Base-by-base conservation (phyloP, 2,113 vertebrate genomes). In the Oreochromis spilurus region DNA sequence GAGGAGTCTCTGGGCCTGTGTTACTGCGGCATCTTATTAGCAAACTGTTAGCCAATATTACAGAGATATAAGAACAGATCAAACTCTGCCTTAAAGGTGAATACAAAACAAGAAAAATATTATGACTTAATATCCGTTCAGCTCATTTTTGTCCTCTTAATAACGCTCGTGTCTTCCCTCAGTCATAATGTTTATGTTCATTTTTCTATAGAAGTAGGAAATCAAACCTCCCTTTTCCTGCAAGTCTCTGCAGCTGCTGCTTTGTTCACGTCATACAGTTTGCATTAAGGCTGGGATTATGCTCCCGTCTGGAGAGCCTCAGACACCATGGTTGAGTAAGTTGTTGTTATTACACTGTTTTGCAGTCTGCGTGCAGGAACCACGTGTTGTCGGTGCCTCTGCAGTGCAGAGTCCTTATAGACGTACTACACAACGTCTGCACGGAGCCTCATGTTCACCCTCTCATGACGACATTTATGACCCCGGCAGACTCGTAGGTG, bases 161-260 rank as follows among this genome's bases (percentile, higher is more conserved):
- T 14, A 70, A 45, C 6, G 38, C 12, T 26, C 0, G 7, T 16
- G 65, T 70, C 21, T 43, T 70, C 65, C 1, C 21, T 24, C 38
- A 45, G n/a, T 70, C n/a, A 43, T 70, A 43, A 16, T 70, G 38
- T 43, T 21, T 70, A 43, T 70, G 38, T 43, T 43, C n/a, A 43
- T 16, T 70, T 70, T 43, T 45, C 65, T 70, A 21, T 67, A 43
- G 65, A 26, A 70, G 38, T 45, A 43, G 13, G 65, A 43, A 70
- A 70, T 45, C n/a, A 43, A 70, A 43, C 21, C n/a, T 70, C 65
- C 38, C 38, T 43, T 70, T 43, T 45, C n/a, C n/a, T 70, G 65
- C 13, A 24, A 16, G 65, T 70, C 38, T 70, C 65, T 70, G 38
- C 65, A 70, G 65, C 65, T 70, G 65, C 65, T 70, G 65, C n/a